These are phyloP conservation scores for Acrobeloides nanus DNA, from an alignment of 2,888 invertebrate genomes.

Conservation along the genomic window DNA sequence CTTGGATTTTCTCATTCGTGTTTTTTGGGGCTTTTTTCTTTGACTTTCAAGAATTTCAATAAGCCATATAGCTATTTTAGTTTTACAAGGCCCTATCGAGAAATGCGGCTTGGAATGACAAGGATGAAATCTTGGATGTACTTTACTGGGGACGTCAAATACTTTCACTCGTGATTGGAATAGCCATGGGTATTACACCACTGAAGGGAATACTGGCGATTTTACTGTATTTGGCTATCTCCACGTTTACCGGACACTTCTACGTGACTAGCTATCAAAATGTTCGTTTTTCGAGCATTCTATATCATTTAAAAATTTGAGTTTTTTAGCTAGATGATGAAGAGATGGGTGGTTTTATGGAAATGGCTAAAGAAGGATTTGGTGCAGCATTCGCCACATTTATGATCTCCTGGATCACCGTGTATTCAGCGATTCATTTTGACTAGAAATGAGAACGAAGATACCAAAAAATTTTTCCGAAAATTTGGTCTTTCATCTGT, in stretches of 20 bases:
- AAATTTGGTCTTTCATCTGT: background rate
- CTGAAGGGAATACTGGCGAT: slow-evolving; percentile 86
- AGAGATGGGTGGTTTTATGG: slow-evolving; percentile 78
- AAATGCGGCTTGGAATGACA: slow-evolving; percentile 47
- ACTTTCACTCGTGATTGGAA: slow-evolving; percentile 66
- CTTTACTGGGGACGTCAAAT: slow-evolving; percentile 90
- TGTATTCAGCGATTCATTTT: slow-evolving; percentile 38
- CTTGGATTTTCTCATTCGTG: background rate
- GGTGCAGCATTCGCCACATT: slow-evolving; percentile 98
- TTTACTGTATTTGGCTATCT: slow-evolving; percentile 62
- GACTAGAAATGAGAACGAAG: background rate
- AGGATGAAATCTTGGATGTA: slow-evolving; percentile 97
- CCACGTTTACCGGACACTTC: slow-evolving; percentile 39
- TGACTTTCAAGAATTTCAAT: background rate
- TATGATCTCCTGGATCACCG: slow-evolving; percentile 65
- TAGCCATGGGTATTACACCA: slow-evolving; percentile 83
- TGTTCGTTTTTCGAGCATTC: slow-evolving; percentile 12
- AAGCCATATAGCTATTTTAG: slow-evolving; percentile 28
- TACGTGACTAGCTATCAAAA: slow-evolving; percentile 37
- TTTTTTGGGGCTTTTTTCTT: slow-evolving; percentile 8
- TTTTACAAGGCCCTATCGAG: slow-evolving; percentile 36
- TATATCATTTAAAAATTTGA: background rate
- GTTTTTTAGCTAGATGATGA: slow-evolving; percentile 44
- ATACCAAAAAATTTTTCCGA: background rate
- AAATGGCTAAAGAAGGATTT: slow-evolving; percentile 94